Evolutionary conservation across 2,797 vertebrate species (phyloP).

Genomic region (Pantherophis vulpinus): DNA sequence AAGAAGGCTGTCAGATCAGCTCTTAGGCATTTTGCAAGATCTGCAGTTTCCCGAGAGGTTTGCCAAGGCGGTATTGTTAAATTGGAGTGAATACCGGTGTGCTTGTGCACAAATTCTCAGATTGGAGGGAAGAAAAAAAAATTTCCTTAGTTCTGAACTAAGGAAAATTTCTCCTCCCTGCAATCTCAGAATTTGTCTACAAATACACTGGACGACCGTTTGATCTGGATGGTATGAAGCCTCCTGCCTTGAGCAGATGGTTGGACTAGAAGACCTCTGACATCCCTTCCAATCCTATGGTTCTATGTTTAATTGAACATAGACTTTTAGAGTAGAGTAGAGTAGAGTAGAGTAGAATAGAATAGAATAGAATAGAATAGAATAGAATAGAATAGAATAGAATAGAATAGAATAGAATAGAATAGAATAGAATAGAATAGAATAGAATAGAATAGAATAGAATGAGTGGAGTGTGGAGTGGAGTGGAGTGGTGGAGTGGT

Average conservation of each 20-base stretch:
- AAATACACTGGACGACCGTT: background rate
- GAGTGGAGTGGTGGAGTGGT: too few relatives aligned
- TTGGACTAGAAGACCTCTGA: background rate
- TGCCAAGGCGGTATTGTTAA: background rate
- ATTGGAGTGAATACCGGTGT: constrained; percentile 8
- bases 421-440: too few relatives aligned
- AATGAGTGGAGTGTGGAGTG: too few relatives aligned
- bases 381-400: too few relatives aligned
- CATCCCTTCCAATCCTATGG: background rate
- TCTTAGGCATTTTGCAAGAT: constrained; percentile 33
- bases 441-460: too few relatives aligned
- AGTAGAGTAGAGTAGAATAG: too few relatives aligned
- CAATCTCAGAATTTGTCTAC: background rate
- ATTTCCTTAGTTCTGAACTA: background rate
- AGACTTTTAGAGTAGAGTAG: too few relatives aligned
- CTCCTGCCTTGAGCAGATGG: background rate
- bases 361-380: too few relatives aligned
- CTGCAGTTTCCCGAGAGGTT: constrained; percentile 42
- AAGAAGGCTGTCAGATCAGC: background rate
- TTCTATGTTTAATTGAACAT: background rate
- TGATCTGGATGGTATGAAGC: background rate
- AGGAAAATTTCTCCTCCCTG: background rate
- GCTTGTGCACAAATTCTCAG: background rate
- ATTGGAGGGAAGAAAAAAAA: too few relatives aligned
- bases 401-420: too few relatives aligned